Evolutionary conservation across 2,888 invertebrate species (phyloP).

Genomic region (Sympetrum striolatum): DNA sequence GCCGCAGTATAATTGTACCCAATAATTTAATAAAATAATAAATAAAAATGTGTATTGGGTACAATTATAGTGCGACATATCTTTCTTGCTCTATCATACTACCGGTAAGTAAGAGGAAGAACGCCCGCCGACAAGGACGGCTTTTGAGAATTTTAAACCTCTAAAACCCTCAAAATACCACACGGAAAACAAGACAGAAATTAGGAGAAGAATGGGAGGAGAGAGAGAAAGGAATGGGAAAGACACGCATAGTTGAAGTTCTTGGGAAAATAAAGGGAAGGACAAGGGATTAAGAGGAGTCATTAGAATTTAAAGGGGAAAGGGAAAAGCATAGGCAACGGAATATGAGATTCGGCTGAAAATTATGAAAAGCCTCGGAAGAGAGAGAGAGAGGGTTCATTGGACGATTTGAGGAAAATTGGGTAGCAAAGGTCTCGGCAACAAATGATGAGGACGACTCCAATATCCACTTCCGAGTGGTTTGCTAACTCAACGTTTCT

Average conservation of each 20-base stretch:
- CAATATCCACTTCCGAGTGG: background rate
- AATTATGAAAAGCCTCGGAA: background rate
- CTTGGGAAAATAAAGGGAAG: too few relatives aligned
- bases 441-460: background rate
- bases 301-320: background rate
- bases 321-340: background rate
- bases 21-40: too few relatives aligned
- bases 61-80: too few relatives aligned
- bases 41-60: too few relatives aligned
- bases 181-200: too few relatives aligned
- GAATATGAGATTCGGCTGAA: background rate
- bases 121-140: too few relatives aligned
- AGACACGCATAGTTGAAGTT: background rate
- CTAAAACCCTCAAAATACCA: too few relatives aligned
- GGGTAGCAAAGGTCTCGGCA: background rate
- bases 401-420: background rate
- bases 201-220: background rate
- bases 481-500: background rate
- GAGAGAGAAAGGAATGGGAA: background rate
- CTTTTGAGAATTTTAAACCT: too few relatives aligned
- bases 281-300: too few relatives aligned
- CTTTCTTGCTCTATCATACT: too few relatives aligned
- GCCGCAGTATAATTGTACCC: too few relatives aligned
- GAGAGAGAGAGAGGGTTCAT: background rate
- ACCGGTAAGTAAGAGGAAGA: too few relatives aligned